Conservation (phyloP, 2,113 vertebrate genomes). For the human (Homo sapiens) region DNA sequence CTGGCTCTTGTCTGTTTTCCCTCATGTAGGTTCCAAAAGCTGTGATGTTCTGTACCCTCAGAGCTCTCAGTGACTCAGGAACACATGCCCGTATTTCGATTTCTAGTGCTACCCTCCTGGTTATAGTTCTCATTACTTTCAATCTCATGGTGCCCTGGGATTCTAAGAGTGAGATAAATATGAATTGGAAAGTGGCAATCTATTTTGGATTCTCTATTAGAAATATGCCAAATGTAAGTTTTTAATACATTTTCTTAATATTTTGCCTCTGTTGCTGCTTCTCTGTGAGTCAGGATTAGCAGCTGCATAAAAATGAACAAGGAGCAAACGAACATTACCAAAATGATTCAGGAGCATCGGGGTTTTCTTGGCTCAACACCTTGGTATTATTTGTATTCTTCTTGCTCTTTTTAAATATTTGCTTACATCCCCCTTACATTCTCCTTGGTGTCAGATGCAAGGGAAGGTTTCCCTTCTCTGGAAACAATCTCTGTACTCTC, state of each 20-base stretch:
- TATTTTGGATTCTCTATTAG: neutral
- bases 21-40: neutral
- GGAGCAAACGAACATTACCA: neutral
- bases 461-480: neutral
- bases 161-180: neutral
- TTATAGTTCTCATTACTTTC: neutral
- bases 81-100: rapidly evolving
- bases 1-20: neutral
- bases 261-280: neutral
- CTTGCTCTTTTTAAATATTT: slow-evolving; percentile 49
- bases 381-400: neutral
- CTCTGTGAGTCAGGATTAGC: neutral
- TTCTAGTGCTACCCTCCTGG: neutral
- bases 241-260: neutral
- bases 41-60: neutral
- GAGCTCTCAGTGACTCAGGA: neutral
- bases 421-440: neutral
- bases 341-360: slow-evolving; percentile 44
- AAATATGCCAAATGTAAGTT: neutral
- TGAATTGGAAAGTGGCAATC: neutral
- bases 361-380: slow-evolving; percentile 43
- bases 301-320: neutral
- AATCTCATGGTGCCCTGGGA: neutral
- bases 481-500: neutral
- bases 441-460: neutral